Conservation (phyloP, 2,113 vertebrate genomes). For the Ovis aries region ARS-UI_Ramb_v3.0 NC_056069.1:34520501-34521000, state of each 20-base stretch:
- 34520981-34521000: neutral
- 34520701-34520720: neutral
- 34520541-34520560: neutral
- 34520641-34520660: neutral
- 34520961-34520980: neutral
- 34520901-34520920: neutral
- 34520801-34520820: neutral
- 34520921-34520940: neutral
- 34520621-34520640: neutral
- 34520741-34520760: neutral
- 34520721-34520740: neutral
- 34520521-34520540: conserved; percentile 18
- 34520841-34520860: neutral
- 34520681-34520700: neutral
- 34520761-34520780: neutral
- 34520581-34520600: neutral
- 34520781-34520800: neutral
- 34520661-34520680: neutral
- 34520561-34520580: neutral
- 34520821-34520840: neutral
- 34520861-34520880: neutral
- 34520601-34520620: neutral
- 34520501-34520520: neutral
- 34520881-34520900: neutral
- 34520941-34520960: neutral